Conservation (phyloP, 1,140 invertebrate genomes). For the Ceratina australensis region DNA sequence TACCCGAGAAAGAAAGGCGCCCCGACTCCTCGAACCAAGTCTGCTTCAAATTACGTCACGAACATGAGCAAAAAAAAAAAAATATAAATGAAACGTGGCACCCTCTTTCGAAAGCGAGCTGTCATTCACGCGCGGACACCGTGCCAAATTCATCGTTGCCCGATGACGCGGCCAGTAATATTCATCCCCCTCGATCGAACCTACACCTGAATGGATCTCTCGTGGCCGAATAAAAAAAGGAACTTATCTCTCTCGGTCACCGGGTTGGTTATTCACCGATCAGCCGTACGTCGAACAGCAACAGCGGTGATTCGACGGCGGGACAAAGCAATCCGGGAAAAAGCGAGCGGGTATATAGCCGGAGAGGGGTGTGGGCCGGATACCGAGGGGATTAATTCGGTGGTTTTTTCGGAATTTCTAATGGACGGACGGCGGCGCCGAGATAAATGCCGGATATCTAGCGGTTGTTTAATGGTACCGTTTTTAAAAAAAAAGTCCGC, state of each 20-base stretch:
- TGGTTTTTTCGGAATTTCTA: neutral
- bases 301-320: constrained; percentile 35
- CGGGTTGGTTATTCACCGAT: constrained; percentile 40
- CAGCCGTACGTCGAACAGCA: constrained; percentile 11
- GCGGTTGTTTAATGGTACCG: neutral
- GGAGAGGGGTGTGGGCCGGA: neutral
- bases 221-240: neutral
- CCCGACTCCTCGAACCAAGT: neutral
- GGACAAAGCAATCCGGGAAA: constrained; percentile 33
- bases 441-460: neutral
- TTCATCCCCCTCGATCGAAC: neutral
- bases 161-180: constrained; percentile 10
- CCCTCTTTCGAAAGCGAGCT: neutral
- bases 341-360: constrained; percentile 2
- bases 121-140: neutral
- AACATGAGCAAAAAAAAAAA: too few species aligned
- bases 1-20: neutral
- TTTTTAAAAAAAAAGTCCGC: neutral
- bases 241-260: constrained; percentile 34
- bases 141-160: constrained; percentile 8
- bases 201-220: neutral
- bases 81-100: neutral
- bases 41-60: too few species aligned
- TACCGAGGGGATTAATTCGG: neutral
- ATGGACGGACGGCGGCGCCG: neutral